Conservation (phyloP, 1,140 invertebrate species). For the Idris sp. region DNA sequence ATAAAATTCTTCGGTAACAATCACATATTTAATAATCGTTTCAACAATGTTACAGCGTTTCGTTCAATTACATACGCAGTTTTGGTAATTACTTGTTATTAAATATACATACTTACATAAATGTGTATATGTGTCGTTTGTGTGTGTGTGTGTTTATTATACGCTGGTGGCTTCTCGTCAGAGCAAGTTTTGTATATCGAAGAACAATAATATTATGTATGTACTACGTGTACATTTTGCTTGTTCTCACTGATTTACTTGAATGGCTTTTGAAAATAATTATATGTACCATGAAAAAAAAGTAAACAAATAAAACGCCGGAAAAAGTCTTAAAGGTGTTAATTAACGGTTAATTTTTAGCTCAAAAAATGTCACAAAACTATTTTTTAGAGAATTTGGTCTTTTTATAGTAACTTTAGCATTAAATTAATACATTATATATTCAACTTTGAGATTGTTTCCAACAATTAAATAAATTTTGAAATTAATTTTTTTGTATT, state of each 20-base stretch:
- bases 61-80: constrained; percentile 73
- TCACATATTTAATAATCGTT: constrained; percentile 79
- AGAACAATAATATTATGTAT: constrained; percentile 50
- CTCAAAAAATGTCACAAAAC: too few relatives aligned
- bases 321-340: too few relatives aligned
- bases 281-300: too few relatives aligned
- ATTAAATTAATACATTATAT: too few relatives aligned
- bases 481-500: too few relatives aligned
- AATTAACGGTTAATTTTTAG: too few relatives aligned
- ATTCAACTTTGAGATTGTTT: too few relatives aligned
- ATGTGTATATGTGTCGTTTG: constrained; percentile 49
- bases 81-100: constrained; percentile 69
- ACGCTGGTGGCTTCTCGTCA: constrained; percentile 43
- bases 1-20: constrained; percentile 76
- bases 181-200: constrained; percentile 49
- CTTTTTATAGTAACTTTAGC: too few relatives aligned
- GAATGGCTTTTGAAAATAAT: constrained; percentile 11
- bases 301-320: too few relatives aligned
- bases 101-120: constrained; percentile 76
- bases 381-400: too few relatives aligned
- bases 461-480: too few relatives aligned
- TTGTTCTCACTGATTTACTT: constrained; percentile 25
- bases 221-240: constrained; percentile 32
- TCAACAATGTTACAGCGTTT: constrained; percentile 78
- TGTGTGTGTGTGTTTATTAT: too few relatives aligned